Conservation (phyloP, 2,113 vertebrate genomes). For the Dasypus novemcinctus region DNA sequence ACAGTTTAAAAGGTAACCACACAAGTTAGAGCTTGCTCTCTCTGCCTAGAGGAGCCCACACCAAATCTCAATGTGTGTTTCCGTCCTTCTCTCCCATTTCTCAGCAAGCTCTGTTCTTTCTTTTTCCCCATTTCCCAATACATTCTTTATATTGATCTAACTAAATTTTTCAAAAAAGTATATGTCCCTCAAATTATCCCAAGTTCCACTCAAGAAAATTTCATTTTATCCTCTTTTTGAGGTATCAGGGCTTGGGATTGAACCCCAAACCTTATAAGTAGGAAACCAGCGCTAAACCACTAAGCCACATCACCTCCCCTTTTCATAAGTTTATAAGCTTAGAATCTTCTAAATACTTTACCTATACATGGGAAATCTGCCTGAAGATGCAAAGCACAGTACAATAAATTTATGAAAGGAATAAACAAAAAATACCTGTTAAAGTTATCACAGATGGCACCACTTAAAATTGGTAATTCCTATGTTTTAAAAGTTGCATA, state of each 20-base stretch:
- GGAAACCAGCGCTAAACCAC: too few species aligned
- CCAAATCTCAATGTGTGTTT: too few species aligned
- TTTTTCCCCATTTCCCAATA: too few species aligned
- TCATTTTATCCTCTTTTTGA: conserved; percentile 57
- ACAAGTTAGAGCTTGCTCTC: too few species aligned
- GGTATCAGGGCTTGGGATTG: too few species aligned
- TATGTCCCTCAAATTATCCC: conserved; percentile 72
- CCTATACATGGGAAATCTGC: conserved; percentile 78
- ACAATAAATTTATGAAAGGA: conserved; percentile 84
- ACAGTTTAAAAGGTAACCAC: too few species aligned
- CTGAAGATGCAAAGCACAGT: conserved; percentile 83
- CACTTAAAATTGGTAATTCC: conserved; percentile 79
- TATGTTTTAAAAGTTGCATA: conserved; percentile 84
- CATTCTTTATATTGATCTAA: too few species aligned
- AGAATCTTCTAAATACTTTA: conserved; percentile 62
- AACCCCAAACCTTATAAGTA: too few species aligned
- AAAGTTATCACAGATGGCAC: conserved; percentile 84
- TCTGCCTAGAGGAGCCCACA: too few species aligned
- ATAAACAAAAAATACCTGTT: conserved; percentile 87
- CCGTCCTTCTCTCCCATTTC: too few species aligned
- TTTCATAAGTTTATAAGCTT: conserved; percentile 73
- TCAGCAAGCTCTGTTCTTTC: too few species aligned
- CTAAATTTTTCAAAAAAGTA: background rate
- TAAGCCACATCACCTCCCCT: background rate
- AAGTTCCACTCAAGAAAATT: conserved; percentile 74